A percentile compares a stretch with the other conserved stretches of the same genome.
Conservation (phyloP, 1,140 invertebrate genomes). For the Ptiloglossa arizonensis region DNA sequence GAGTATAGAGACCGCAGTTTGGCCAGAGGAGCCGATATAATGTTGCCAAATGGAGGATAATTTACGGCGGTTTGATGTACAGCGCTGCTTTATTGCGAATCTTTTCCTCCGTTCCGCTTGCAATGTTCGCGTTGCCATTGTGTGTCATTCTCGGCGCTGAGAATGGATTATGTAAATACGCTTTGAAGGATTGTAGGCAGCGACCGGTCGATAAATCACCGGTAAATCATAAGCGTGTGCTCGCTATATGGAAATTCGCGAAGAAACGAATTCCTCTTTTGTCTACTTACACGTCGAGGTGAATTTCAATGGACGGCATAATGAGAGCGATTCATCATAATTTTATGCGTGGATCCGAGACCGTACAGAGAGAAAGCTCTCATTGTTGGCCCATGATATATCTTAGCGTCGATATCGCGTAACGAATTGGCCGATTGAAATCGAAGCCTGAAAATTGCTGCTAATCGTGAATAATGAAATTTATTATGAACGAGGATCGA, state of each 20-base stretch:
- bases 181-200: slow-evolving; percentile 48
- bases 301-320: slow-evolving; percentile 37
- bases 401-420: slow-evolving; percentile 21
- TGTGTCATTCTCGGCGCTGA: slow-evolving; percentile 21
- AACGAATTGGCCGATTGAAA: slow-evolving; percentile 20
- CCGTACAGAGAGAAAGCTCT: background rate
- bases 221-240: slow-evolving; percentile 41
- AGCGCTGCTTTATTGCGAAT: slow-evolving; percentile 41
- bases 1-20: background rate
- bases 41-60: slow-evolving; percentile 46
- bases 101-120: slow-evolving; percentile 15
- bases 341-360: slow-evolving; percentile 23
- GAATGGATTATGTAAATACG: slow-evolving; percentile 54
- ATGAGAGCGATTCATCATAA: slow-evolving; percentile 40
- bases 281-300: slow-evolving; percentile 40
- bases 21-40: slow-evolving; percentile 30
- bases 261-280: slow-evolving; percentile 30
- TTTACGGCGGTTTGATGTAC: slow-evolving; percentile 46
- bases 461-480: slow-evolving; percentile 17
- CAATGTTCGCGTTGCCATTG: slow-evolving; percentile 41
- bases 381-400: slow-evolving; percentile 5
- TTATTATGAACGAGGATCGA: background rate
- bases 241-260: slow-evolving; percentile 30
- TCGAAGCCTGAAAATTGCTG: slow-evolving; percentile 11
- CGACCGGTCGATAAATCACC: slow-evolving; percentile 41